Conservation (phyloP, 2,888 invertebrate genomes). For the Epirrhoe alternata region DNA sequence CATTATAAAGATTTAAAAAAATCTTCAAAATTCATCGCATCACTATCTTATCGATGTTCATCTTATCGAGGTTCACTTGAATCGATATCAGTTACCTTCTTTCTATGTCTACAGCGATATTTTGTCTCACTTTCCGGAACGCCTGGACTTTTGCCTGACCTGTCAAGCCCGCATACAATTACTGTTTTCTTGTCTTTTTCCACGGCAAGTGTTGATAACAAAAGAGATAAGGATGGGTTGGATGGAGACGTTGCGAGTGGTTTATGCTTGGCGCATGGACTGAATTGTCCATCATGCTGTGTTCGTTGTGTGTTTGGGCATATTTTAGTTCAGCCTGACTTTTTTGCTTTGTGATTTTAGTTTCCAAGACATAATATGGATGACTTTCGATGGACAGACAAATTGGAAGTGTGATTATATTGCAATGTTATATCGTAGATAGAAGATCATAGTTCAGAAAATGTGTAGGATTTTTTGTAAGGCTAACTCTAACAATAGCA, state of each 20-base stretch:
- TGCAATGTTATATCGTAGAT: background rate
- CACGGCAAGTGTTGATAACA: constrained; percentile 48
- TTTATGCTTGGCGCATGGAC: constrained; percentile 51
- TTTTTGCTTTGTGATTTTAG: background rate
- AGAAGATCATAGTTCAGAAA: no score
- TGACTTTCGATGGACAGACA: background rate
- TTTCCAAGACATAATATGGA: background rate
- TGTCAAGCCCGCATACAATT: constrained; percentile 51
- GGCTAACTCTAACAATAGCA: background rate
- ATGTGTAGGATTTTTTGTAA: no score
- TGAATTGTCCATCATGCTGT: constrained; percentile 40
- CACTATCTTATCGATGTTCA: background rate
- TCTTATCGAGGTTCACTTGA: no score
- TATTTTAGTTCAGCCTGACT: constrained; percentile 26
- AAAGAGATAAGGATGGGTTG: constrained; percentile 53
- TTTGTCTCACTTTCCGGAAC: constrained; percentile 23
- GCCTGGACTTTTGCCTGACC: constrained; percentile 31
- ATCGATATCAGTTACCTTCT: background rate
- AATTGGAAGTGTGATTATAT: background rate
- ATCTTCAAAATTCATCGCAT: no score
- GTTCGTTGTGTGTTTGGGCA: constrained; percentile 25
- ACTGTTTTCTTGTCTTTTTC: constrained; percentile 54
- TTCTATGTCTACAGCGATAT: constrained; percentile 7
- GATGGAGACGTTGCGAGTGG: constrained; percentile 61
- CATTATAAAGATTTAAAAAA: no score